A percentile compares a stretch with the other conserved stretches of the same genome.
These are phyloP conservation scores for Oreocharis arfaki DNA, from an alignment of 2,113 vertebrate species.

Conservation along the genomic window DNA sequence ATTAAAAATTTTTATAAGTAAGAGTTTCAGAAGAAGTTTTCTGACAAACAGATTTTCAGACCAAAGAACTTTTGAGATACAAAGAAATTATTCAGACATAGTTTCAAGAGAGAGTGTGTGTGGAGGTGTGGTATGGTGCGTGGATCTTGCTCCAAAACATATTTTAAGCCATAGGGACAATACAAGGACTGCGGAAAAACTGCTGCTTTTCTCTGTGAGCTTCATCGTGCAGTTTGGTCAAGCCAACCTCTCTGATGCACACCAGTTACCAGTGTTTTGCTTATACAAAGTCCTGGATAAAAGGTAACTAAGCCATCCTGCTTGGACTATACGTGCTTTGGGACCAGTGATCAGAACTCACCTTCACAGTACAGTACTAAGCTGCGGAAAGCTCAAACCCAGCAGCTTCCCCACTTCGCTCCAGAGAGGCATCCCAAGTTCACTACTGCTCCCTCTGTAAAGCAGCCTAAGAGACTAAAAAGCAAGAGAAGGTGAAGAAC, in stretches of 20 bases:
- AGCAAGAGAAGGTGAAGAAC: neutral
- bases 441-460: neutral
- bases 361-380: neutral
- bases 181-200: neutral
- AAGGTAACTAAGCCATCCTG: neutral
- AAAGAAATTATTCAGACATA: neutral
- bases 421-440: neutral
- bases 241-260: neutral
- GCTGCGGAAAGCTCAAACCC: neutral
- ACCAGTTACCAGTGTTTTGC: neutral
- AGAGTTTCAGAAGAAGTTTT: neutral
- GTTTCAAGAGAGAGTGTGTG: neutral
- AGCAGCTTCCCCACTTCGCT: neutral
- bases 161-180: neutral
- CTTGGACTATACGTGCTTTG: neutral
- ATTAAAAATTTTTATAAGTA: neutral
- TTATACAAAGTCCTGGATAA: neutral
- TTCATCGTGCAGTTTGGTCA: neutral
- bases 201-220: neutral
- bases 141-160: neutral
- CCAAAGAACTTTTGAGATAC: neutral
- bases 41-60: neutral
- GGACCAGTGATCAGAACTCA: neutral
- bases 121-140: accelerated
- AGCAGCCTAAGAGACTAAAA: neutral